Conservation (phyloP, 2,113 vertebrate species). For the Mormyrus lacerda region DNA sequence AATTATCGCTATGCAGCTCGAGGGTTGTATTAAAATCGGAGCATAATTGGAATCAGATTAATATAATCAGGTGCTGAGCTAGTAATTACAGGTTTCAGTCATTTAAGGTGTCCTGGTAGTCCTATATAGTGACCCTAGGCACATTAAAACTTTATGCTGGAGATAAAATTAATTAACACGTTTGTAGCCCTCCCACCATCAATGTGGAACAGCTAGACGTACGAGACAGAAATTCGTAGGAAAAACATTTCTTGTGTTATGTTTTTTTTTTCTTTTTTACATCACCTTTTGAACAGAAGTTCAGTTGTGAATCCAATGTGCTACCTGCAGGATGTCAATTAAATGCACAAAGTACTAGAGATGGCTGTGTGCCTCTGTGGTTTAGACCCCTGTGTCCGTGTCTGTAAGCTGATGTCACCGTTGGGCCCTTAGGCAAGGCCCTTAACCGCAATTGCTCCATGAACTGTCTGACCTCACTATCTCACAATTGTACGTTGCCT, state of each 20-base stretch:
- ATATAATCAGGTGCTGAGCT: constrained; percentile 97
- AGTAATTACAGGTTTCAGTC: constrained; percentile 99
- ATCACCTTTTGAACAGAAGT: not conserved
- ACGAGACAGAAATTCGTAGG: constrained; percentile 34
- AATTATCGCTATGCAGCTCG: constrained; percentile 99
- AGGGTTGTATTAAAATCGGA: constrained; percentile 98
- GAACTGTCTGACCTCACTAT: not conserved
- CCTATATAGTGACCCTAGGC: constrained; percentile 80
- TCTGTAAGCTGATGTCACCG: too few relatives aligned
- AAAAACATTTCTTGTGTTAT: constrained; percentile 36
- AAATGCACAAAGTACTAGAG: not conserved
- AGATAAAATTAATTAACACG: constrained; percentile 98
- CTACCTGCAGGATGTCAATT: not conserved
- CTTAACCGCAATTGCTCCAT: not conserved
- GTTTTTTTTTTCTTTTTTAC: not conserved
- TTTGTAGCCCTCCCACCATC: constrained; percentile 76
- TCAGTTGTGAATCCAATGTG: not conserved
- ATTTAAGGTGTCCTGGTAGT: constrained; percentile 91
- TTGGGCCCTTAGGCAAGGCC: not conserved
- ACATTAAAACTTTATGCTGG: constrained; percentile 99
- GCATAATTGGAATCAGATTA: constrained; percentile 99
- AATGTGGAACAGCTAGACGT: constrained; percentile 36
- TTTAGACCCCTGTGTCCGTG: not conserved
- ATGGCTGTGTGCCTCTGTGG: not conserved
- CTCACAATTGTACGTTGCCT: not conserved